A percentile compares a stretch with the other conserved stretches of the same genome.
Conservation (phyloP, 2,113 vertebrate genomes). For the Cervus canadensis region DNA sequence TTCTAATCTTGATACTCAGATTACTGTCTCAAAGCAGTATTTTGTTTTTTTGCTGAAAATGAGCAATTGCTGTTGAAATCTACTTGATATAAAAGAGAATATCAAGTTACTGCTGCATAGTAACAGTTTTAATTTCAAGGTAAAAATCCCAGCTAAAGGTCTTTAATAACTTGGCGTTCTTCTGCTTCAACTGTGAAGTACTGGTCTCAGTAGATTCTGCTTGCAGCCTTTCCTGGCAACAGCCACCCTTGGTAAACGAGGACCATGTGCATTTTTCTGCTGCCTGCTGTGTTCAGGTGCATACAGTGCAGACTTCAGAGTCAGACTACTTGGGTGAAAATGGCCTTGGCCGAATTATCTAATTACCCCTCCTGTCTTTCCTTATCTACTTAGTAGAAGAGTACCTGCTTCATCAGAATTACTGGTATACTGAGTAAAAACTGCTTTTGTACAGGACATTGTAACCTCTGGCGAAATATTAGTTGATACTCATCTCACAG, state of each 20-base stretch:
- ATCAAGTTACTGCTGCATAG: constrained; percentile 20
- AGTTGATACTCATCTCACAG: background rate
- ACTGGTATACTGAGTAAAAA: background rate
- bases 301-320: background rate
- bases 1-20: constrained; percentile 37
- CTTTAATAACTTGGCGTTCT: background rate
- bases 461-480: background rate
- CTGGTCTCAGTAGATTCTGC: background rate
- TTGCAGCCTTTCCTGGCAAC: background rate
- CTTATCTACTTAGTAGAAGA: background rate
- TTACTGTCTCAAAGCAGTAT: constrained; percentile 25
- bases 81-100: background rate
- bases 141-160: background rate
- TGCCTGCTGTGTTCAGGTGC: background rate
- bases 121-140: constrained; percentile 35
- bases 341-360: background rate
- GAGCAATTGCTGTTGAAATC: constrained; percentile 1
- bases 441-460: background rate
- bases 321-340: background rate
- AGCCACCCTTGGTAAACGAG: background rate
- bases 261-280: background rate
- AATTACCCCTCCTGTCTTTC: background rate
- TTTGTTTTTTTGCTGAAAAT: constrained; percentile 53
- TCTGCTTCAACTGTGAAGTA: background rate
- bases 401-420: background rate